phyloP scores from a whole-genome alignment of 2,113 vertebrate genomes.

The Sturnus vulgaris region DNA sequence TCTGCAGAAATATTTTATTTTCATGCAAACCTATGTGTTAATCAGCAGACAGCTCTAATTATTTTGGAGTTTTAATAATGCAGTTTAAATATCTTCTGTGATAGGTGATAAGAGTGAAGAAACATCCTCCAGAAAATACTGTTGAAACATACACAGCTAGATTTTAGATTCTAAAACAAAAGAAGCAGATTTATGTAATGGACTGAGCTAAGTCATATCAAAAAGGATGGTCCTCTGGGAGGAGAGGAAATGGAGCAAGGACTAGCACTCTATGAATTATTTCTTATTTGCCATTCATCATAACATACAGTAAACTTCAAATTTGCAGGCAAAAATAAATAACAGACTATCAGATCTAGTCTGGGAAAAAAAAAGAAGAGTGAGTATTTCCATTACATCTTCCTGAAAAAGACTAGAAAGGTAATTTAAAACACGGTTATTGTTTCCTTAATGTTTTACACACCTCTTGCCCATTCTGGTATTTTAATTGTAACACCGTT shows the following conservation, averaged over 20 bases:
- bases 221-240: neutral
- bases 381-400: neutral
- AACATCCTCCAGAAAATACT: neutral
- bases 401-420: neutral
- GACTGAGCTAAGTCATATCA: neutral
- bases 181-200: neutral
- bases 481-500: neutral
- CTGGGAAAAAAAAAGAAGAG: neutral
- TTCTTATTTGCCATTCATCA: neutral
- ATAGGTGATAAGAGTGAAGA: neutral
- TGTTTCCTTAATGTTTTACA: neutral
- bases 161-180: neutral
- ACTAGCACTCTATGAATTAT: neutral
- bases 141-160: neutral
- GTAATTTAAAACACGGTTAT: neutral
- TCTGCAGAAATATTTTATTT: neutral
- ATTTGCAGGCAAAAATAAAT: neutral
- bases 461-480: neutral
- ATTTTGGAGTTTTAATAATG: neutral
- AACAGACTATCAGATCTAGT: neutral
- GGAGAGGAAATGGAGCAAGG: neutral
- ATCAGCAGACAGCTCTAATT: neutral
- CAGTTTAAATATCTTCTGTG: neutral
- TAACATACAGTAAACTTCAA: neutral
- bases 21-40: neutral